Percentiles rank a stretch among this genome's conserved stretches.
Conservation (phyloP, 2,888 invertebrate species). For the Meteorus colon region DNA sequence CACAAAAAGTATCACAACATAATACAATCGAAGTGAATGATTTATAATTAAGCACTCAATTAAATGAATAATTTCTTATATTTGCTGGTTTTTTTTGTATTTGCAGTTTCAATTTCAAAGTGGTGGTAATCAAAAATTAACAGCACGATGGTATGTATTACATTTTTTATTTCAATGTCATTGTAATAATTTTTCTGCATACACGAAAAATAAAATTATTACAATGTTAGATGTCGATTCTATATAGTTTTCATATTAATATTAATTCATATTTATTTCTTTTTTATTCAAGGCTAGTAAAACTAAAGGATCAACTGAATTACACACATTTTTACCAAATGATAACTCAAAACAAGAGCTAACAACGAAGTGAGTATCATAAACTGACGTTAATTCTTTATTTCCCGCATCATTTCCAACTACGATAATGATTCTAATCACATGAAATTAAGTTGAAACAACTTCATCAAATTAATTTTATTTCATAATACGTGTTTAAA, state of each 20-base stretch:
- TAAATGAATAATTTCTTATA: not conserved
- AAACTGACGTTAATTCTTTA: constrained; percentile 28
- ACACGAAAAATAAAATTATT: not conserved
- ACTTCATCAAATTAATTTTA: not conserved
- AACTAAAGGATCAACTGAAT: constrained; percentile 77
- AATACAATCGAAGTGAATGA: not conserved
- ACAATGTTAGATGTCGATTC: not conserved
- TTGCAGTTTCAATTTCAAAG: not conserved
- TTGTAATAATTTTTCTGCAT: not conserved
- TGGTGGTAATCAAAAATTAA: not conserved
- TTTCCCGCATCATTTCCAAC: not conserved
- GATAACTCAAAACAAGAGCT: constrained; percentile 73
- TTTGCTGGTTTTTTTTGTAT: not conserved
- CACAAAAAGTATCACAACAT: not conserved
- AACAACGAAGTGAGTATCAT: constrained; percentile 63
- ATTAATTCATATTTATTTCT: not conserved
- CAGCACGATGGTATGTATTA: not conserved
- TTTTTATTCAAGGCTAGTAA: constrained; percentile 25
- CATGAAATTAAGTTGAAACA: not conserved
- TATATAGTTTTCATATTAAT: not conserved
- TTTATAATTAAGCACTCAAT: not conserved
- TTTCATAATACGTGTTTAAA: not conserved
- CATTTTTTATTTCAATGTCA: not conserved
- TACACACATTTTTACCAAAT: constrained; percentile 85
- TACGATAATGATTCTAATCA: not conserved